Conservation (phyloP, 2,888 invertebrate species). For the Tinea trinotella region DNA sequence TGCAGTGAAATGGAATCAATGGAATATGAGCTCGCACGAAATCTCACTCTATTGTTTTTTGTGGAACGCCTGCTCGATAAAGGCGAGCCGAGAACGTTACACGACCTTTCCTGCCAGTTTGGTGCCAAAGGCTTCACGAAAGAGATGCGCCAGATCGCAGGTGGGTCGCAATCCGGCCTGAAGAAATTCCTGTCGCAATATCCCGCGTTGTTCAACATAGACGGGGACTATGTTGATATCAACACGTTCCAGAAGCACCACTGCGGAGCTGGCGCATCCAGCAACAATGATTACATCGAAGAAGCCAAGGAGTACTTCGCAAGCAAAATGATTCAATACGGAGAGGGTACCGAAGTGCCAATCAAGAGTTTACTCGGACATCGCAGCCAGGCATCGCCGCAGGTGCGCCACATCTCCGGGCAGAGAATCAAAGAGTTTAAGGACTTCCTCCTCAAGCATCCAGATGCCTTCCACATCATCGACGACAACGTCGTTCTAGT, state of each 20-base stretch:
- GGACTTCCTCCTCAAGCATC: conserved; percentile 88
- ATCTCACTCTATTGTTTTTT: conserved; percentile 97
- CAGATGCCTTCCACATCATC: conserved; percentile 87
- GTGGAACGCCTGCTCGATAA: conserved; percentile 98
- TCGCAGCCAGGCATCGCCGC: conserved; percentile 95
- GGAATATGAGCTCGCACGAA: conserved; percentile 94
- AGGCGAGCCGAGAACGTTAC: conserved; percentile 94
- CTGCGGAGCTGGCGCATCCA: conserved; percentile 72
- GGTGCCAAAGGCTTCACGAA: conserved; percentile 99
- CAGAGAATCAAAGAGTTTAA: conserved; percentile 95
- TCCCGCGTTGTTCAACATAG: conserved; percentile 95
- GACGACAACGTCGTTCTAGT: conserved; percentile 89
- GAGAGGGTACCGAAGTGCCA: conserved; percentile 95
- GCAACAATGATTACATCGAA: conserved; percentile 90
- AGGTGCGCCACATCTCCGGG: conserved; percentile 95
- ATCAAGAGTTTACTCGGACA: conserved; percentile 97
- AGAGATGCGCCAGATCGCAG: conserved; percentile 97
- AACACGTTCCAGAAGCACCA: conserved; percentile 81
- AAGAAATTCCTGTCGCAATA: conserved; percentile 97
- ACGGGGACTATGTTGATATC: conserved; percentile 92
- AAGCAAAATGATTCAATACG: conserved; percentile 94
- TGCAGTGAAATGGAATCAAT: conserved; percentile 87
- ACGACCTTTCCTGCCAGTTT: conserved; percentile 98
- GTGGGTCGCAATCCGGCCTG: conserved; percentile 96
- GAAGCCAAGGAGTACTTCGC: conserved; percentile 99